Evolutionary conservation across 2,888 invertebrate species (phyloP), one percentile per base, ranked within the genome.

Genomic region (Diabrotica balteata): DNA sequence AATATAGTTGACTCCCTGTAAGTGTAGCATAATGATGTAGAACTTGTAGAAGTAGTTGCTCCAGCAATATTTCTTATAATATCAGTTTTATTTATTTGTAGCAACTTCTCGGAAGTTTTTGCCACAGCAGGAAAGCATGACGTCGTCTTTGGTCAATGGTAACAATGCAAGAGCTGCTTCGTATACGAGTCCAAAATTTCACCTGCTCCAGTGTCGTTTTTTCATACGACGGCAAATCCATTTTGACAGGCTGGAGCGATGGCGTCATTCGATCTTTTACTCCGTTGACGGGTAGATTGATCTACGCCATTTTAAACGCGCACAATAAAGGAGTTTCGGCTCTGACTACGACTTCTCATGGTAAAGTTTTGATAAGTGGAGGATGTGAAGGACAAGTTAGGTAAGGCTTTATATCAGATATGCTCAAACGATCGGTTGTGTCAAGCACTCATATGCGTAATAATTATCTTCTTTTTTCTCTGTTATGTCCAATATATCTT

Each of bases 381-480:
- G 97, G 96, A 6, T 93, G 94, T 71, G 96, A 96, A 80, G 97
- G 96, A n/a, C 95, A 96, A 86, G 93, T 94, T 7, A 87, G 64
- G 49, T 53, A 58, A 45, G 51, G 44, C 7, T 44, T 17, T 51
- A 11, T 54, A 42, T 54, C 7, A 4, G 32, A 32, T 1, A 32
- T 32, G 4, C 32, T 4, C 32, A 32, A 32, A 32, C 32, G 32
- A 32, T 32, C 32, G 32, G 3, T 4, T 32, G 32, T 4, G 32
- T 5, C 32, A 32, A 4, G 0, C 5, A 5, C 4, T 32, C 32
- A 32, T 32, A 32, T 32, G 32, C 4, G 32, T 32, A 32, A 32
- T 32, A 3, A 32, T 4, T 32, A 32, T 32, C 32, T 32, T 32
- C 32, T 32, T 32, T 32, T 32, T 32, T 3, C 2, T 2, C n/a